These are phyloP conservation scores for Pseudomyrmex pallidus DNA, from an alignment of 1,140 invertebrate species.

Conservation along the genomic window DNA sequence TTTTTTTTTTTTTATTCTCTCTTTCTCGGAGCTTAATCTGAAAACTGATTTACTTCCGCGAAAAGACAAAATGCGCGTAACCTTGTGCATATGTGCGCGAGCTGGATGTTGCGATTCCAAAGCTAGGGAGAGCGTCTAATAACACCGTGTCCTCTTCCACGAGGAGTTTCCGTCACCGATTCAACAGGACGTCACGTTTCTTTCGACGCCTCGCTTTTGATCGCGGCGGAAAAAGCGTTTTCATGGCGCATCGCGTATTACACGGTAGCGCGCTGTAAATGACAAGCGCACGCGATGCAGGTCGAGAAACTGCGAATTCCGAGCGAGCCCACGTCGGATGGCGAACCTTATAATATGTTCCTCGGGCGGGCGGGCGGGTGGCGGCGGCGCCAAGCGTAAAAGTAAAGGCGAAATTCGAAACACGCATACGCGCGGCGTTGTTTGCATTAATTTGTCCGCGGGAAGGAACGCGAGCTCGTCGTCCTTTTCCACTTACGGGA, in stretches of 20 bases:
- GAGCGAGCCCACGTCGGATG: conserved; percentile 11
- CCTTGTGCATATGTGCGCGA: too few species aligned
- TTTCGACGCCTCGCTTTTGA: conserved; percentile 16
- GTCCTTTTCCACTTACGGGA: neutral
- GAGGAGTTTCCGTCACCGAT: neutral
- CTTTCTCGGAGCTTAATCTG: too few species aligned
- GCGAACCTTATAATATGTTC: conserved; percentile 29
- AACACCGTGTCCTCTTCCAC: conserved; percentile 12
- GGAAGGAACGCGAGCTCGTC: conserved; percentile 8
- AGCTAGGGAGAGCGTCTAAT: neutral
- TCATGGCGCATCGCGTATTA: conserved; percentile 59
- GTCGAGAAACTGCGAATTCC: conserved; percentile 45
- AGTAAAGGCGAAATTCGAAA: conserved; percentile 23
- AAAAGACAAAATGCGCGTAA: too few species aligned
- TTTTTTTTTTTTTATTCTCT: neutral
- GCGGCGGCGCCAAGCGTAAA: neutral
- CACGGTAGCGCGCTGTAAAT: conserved; percentile 48
- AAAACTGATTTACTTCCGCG: too few species aligned
- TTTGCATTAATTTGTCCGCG: conserved; percentile 38
- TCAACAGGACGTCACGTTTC: conserved; percentile 21
- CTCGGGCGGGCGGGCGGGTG: neutral
- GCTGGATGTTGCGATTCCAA: too few species aligned
- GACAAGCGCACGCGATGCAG: conserved; percentile 54
- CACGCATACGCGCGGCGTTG: conserved; percentile 5
- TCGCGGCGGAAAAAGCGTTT: conserved; percentile 49